Evolutionary conservation across 2,113 vertebrate genomes (phyloP).

Genomic region (Zingel zingel): DNA sequence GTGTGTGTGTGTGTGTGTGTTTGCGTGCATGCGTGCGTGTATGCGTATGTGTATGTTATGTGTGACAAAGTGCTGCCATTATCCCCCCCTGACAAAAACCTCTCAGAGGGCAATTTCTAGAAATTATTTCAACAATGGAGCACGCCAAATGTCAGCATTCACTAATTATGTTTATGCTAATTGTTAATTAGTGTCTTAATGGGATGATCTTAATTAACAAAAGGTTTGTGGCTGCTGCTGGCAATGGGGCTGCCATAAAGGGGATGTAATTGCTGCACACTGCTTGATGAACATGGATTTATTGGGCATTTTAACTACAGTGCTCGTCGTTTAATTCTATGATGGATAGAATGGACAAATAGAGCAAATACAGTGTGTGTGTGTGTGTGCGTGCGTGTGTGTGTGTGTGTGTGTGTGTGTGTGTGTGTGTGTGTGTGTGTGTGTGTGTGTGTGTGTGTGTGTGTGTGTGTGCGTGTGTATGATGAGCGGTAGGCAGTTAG

Average conservation of each 20-base stretch:
- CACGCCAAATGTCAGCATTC: constrained; percentile 95
- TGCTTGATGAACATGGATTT: constrained; percentile 86
- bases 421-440: not conserved
- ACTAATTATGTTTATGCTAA: constrained; percentile 99
- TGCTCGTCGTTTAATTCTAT: constrained; percentile 68
- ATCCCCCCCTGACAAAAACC: constrained; percentile 94
- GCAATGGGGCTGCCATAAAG: constrained; percentile 81
- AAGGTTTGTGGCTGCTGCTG: constrained; percentile 82
- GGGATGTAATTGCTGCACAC: constrained; percentile 83
- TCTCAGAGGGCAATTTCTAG: constrained; percentile 93
- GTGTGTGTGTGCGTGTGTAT: not conserved
- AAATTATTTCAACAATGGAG: constrained; percentile 98
- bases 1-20: constrained; percentile 1
- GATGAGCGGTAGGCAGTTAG: too few relatives aligned
- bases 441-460: not conserved
- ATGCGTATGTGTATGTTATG: constrained; percentile 8
- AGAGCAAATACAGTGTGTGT: constrained; percentile 13
- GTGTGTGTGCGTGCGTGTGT: not conserved
- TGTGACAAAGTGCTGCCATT: constrained; percentile 85
- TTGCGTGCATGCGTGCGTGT: constrained; percentile 26
- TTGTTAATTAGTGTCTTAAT: constrained; percentile 99
- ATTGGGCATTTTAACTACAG: constrained; percentile 74
- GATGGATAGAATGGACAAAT: constrained; percentile 65
- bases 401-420: not conserved
- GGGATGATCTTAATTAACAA: constrained; percentile 98